Conservation (phyloP, 2,888 invertebrate genomes). For the Chrysotoxum bicinctum region DNA sequence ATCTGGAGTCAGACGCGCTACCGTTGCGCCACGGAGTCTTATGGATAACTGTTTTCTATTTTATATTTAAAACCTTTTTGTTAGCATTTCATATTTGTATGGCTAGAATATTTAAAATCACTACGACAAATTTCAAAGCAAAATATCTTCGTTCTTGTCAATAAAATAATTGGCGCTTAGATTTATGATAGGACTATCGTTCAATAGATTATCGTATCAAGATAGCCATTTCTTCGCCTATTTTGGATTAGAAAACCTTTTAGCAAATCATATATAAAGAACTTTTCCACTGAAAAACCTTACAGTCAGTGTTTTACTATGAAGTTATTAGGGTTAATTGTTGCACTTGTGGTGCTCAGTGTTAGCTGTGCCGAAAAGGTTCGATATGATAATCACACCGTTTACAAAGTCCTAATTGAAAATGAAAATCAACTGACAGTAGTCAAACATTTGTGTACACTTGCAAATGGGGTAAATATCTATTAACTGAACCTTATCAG, state of each 20-base stretch:
- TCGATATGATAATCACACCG: slow-evolving; percentile 79
- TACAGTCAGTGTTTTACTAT: slow-evolving; percentile 44
- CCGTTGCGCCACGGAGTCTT: slow-evolving; percentile 69
- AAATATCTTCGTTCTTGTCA: not conserved
- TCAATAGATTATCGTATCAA: slow-evolving; percentile 5
- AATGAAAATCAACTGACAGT: slow-evolving; percentile 82
- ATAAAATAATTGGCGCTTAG: not conserved
- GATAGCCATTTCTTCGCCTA: not conserved
- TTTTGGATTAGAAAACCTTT: not conserved
- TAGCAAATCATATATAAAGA: slow-evolving; percentile 1
- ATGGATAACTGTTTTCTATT: too few species aligned
- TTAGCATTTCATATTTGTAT: too few species aligned
- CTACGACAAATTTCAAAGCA: too few species aligned
- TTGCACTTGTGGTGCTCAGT: slow-evolving; percentile 55
- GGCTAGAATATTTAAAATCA: not conserved
- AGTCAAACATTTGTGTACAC: slow-evolving; percentile 78
- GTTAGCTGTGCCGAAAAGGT: slow-evolving; percentile 69
- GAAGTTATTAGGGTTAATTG: slow-evolving; percentile 74
- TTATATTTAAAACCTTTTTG: not conserved
- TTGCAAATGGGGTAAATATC: slow-evolving; percentile 73
- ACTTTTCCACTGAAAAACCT: not conserved
- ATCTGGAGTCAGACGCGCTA: slow-evolving; percentile 72
- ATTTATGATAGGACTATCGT: slow-evolving; percentile 14
- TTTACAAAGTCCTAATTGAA: slow-evolving; percentile 80
- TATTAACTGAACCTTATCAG: not conserved